Conservation (phyloP, 2,113 vertebrate genomes). For the Connochaetes taurinus region DNA sequence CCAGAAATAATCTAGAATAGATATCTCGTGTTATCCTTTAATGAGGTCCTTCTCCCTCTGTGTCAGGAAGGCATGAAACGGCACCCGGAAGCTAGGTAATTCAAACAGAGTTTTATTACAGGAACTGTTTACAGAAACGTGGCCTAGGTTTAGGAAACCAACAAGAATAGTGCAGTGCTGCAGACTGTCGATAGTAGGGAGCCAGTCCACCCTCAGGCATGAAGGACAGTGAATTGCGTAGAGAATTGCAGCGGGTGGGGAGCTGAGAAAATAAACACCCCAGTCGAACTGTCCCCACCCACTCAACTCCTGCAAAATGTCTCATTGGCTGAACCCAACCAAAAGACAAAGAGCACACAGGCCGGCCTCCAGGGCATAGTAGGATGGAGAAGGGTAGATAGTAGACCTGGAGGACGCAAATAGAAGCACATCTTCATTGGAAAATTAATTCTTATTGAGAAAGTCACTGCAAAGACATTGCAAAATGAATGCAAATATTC, state of each 20-base stretch:
- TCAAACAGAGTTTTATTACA: background rate
- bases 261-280: background rate
- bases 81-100: background rate
- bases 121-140: background rate
- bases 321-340: background rate
- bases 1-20: background rate
- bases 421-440: background rate
- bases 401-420: background rate
- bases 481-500: background rate
- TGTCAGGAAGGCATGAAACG: background rate
- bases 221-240: background rate
- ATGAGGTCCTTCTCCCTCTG: background rate
- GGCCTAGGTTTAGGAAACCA: background rate
- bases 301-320: background rate
- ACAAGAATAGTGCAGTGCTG: background rate
- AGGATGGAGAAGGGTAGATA: background rate
- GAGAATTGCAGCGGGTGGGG: background rate
- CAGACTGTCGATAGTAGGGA: background rate
- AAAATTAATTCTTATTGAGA: background rate
- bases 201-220: background rate
- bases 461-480: background rate
- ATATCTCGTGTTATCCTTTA: background rate
- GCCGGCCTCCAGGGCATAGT: too few species aligned
- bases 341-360: background rate
- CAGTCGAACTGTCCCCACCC: accelerated